Evolutionary conservation across 2,888 invertebrate species (phyloP), one percentile per base, ranked within the genome.

Genomic region (Eupithecia subfuscata): DNA sequence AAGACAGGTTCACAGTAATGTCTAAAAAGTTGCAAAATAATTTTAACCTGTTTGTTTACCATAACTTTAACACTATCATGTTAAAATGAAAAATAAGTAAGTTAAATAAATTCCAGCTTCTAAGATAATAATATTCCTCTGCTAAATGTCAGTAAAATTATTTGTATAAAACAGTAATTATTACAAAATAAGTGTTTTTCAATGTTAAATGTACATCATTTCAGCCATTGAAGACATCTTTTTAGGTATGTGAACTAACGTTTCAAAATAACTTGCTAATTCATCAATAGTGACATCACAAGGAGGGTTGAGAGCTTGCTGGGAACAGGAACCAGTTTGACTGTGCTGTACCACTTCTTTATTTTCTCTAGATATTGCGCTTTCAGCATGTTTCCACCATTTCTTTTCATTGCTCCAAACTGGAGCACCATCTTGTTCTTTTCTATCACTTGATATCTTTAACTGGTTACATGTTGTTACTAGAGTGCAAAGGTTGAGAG

Each of bases 221-320:
- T 99, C 98, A 77, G 99, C 99, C 99, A 99, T 99, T 75, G 97
- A 96, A 69, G 98, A 98, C 99, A 99, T 99, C 92, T 99, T 99
- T 93, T 98, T 98, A 82, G 99, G 99, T 95, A 99, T 98, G 95
- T 99, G 98, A 82, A 99, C 98, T 94, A 98, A 97, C 79, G 98
- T 98, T 93, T 99, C 99, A 91, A 99, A 98, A 92, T 99, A 99
- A 90, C 98, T 97, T 78, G 99, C 98, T 84, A 99, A 95, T 94
- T 99, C 99, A 90, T 98, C 98, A 84, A 98, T 98, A 69, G 98
- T 98, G 71, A 98, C 96, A 95, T 99, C 98, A 92, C 97, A 97
- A 3, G 96, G 96, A 67, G 97, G 96, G 76, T 96, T 95, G 22
- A 95, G 93, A 7, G 97, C 97, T 89, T 98, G 97, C 84, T 97